Conservation (phyloP, 2,113 vertebrate genomes). For the Rhabdomys dilectus region DNA sequence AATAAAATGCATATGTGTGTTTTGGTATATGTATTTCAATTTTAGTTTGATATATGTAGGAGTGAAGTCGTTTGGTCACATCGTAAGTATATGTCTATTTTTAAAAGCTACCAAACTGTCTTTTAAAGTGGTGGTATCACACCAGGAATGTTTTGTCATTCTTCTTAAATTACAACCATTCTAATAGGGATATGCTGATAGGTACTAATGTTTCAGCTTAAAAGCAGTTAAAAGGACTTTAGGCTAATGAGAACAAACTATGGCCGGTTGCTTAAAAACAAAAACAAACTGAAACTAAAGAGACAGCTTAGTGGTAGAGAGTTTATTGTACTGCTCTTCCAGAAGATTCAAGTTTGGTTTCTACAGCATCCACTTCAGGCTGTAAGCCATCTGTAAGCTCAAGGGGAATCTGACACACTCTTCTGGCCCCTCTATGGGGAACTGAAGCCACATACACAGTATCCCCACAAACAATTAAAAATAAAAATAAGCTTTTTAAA, state of each 20-base stretch:
- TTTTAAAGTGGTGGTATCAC: slow-evolving; percentile 31
- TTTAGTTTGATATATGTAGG: slow-evolving; percentile 4
- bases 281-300: background rate
- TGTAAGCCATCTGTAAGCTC: background rate
- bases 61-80: slow-evolving; percentile 20
- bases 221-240: slow-evolving; percentile 44
- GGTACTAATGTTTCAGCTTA: slow-evolving; percentile 11
- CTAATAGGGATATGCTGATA: background rate
- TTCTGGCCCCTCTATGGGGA: background rate
- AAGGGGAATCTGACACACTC: background rate
- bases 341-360: background rate
- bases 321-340: background rate
- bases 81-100: slow-evolving; percentile 29
- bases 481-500: background rate
- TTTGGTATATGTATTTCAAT: slow-evolving; percentile 44
- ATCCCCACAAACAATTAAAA: background rate
- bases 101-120: background rate
- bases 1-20: background rate
- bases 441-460: background rate
- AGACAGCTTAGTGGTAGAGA: background rate
- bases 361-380: background rate
- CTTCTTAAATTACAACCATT: slow-evolving; percentile 15
- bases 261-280: background rate
- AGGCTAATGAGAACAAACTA: slow-evolving; percentile 35
- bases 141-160: background rate